Base-by-base conservation (phyloP, 1,140 invertebrate species). In the Drosophila repleta region DNA sequence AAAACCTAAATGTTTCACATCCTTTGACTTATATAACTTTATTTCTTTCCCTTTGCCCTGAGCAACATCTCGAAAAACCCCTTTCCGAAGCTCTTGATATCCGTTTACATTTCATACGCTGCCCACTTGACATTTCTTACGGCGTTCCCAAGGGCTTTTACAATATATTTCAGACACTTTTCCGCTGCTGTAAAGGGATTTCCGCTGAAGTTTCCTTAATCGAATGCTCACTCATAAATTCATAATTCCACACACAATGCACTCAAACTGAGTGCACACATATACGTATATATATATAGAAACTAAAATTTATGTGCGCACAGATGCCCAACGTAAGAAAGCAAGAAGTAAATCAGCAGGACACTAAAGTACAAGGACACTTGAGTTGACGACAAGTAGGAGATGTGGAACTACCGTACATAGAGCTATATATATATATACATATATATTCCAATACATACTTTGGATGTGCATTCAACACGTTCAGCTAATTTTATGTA, bases 291-390 rank as follows among this genome's bases (percentile, higher is more conserved):
- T 51, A 43, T 13, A 53, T 32, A 58, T 49, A 62, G 29, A 56
- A 61, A 53, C 41, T 43, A 52, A 53, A 70, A 87, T 87, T 87
- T 87, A 87, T 87, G 83, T 73, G 55, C 62, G 71, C 76, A 76
- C 83, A 88, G 83, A 79, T 88, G 83, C 55, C 63, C 84, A 72
- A 76, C n/a, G n/a, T n/a, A n/a, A 88, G 84, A 88, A 88, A 83
- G 51, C 52, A n/a, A 35, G 37, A 46, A 61, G 37, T 24, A 46
- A 68, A 67, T 46, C 57, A 53, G 64, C 13, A 53, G 64, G 18
- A 45, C 43, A 53, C 24, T 39, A 20, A 32, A 15, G 49, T 15
- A 43, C 37, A 63, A 70, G 45, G 65, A 70, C 49, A 88, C 83
- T 88, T 88, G 83, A 88, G 73, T 55, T 43, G 79, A 74, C 84